Evolutionary conservation across 2,888 invertebrate species (phyloP).

Genomic region (Theretra japonica): DNA sequence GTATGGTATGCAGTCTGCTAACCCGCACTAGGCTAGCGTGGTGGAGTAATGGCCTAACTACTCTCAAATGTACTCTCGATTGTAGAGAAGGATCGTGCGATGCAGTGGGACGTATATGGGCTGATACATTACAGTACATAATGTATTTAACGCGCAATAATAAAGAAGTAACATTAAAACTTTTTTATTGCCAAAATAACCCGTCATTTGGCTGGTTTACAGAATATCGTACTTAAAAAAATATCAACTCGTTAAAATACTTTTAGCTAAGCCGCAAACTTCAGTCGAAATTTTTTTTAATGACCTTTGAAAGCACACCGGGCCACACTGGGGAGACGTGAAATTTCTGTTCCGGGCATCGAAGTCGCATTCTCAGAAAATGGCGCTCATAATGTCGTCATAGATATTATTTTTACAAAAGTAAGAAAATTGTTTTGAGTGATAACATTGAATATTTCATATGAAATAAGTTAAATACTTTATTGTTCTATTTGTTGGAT

Average conservation of each 20-base stretch:
- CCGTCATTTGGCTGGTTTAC: constrained; percentile 8
- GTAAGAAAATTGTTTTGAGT: not conserved
- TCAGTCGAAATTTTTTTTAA: not conserved
- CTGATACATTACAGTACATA: too few species aligned
- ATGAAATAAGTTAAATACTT: too few species aligned
- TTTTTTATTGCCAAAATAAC: constrained; percentile 1
- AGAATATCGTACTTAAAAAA: constrained; percentile 14
- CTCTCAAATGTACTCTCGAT: too few species aligned
- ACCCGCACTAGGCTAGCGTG: too few species aligned
- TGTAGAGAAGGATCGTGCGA: too few species aligned
- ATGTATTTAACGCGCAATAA: not conserved
- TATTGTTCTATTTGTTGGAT: too few species aligned
- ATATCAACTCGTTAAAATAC: constrained; percentile 27
- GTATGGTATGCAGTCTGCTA: too few species aligned
- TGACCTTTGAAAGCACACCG: constrained; percentile 3
- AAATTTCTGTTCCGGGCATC: not conserved
- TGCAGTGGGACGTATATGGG: too few species aligned
- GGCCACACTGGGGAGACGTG: not conserved
- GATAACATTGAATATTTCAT: too few species aligned
- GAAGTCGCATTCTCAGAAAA: not conserved
- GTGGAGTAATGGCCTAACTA: too few species aligned
- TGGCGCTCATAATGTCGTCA: not conserved
- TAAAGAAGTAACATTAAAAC: constrained; percentile 8
- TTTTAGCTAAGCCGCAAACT: constrained; percentile 9
- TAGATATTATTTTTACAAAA: not conserved